Base-by-base conservation (phyloP, 1,140 invertebrate species). In the Calephelis nemesis region DNA sequence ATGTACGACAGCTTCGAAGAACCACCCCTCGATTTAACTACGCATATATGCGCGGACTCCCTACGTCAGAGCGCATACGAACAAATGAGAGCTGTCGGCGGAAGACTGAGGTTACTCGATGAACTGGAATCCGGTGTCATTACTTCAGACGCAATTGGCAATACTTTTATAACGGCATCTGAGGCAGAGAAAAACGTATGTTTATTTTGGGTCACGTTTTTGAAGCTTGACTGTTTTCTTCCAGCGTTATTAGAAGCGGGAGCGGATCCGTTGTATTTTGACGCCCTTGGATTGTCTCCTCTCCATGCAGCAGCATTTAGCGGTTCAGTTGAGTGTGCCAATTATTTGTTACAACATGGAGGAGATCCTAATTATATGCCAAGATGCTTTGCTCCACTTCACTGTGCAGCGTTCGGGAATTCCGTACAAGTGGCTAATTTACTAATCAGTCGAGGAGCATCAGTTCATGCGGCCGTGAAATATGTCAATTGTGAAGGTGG, bases 371-470 rank as follows among this genome's bases (percentile, higher is more conserved):
- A 96, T 88, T 89, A 93, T 30, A 92, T 93, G 71, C 93, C 93
- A 67, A 95, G 95, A 84, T 94, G 93, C 72, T 95, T 95, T 77
- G 95, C 95, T 1, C 96, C 96, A 0, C 93, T 97, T 68, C 96
- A 97, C 86, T 96, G 95, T 78, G 96, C 96, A 6, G 96, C 96
- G 40, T 96, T 96, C 79, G 96, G 96, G 0, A 95, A 96, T 81
- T 95, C 95, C 49, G 91, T 94, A 7, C 95, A 95, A 78, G 95
- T 95, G 8, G 94, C 95, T 63, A 94, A 94, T 84, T 92, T 96
- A 70, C 92, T 97, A 45, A 92, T 96, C 58, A 94, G 94, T 19
- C 93, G 94, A 63, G 95, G 95, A 7, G 94, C 95, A 19, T 93
- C 93, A 74, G 93, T 94, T 63, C 94, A 92, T 74, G 92, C 86